A percentile compares a stretch with the other conserved stretches of the same genome.
Conservation (phyloP, 2,113 vertebrate species). For the Pithys albifrons region DNA sequence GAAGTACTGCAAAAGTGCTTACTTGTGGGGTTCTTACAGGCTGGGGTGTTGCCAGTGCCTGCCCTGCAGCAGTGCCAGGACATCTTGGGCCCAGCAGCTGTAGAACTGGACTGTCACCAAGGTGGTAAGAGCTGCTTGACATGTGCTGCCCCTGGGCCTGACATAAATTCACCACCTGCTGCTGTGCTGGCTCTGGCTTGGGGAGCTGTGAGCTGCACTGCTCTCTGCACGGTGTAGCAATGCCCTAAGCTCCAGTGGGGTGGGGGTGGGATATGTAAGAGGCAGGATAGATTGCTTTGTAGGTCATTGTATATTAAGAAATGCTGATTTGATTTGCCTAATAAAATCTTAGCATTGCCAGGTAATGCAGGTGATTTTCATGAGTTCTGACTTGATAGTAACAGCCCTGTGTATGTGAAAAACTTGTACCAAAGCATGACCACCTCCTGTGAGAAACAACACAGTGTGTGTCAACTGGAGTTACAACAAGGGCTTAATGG, state of each 20-base stretch:
- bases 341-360: background rate
- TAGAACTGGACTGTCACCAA: too few relatives aligned
- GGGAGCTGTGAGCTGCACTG: background rate
- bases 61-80: background rate
- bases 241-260: rapidly evolving
- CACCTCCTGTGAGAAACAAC: background rate
- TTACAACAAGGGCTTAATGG: background rate
- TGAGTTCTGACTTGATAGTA: background rate
- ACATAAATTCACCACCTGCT: too few relatives aligned
- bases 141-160: background rate
- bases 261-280: too few relatives aligned
- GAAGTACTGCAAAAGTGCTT: background rate
- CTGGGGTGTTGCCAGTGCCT: background rate
- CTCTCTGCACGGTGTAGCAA: too few relatives aligned
- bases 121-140: background rate
- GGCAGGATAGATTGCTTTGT: background rate
- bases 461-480: background rate
- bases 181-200: background rate
- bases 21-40: rapidly evolving
- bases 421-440: background rate
- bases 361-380: background rate
- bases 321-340: background rate
- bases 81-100: background rate
- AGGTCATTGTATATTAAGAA: rapidly evolving
- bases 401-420: background rate